Evolutionary conservation across 2,888 invertebrate genomes (phyloP).

Genomic region (Clusia tigrina): DNA sequence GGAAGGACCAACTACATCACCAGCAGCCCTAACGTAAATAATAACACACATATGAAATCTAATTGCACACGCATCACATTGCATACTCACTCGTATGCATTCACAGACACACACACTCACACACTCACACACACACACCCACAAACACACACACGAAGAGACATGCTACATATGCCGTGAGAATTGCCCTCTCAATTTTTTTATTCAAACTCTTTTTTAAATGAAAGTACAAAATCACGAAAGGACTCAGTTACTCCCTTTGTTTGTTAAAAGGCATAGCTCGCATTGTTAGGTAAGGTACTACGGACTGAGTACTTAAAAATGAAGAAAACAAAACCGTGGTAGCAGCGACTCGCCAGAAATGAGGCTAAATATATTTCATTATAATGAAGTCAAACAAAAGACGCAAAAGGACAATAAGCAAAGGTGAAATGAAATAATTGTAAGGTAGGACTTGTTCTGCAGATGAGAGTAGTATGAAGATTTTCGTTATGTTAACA

Average conservation of each 20-base stretch:
- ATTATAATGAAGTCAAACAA: constrained; percentile 47
- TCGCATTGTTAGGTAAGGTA: constrained; percentile 12
- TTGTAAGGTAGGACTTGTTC: constrained; percentile 10
- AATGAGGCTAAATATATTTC: constrained; percentile 51
- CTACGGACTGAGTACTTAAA: constrained; percentile 3
- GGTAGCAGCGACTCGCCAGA: constrained; percentile 28
- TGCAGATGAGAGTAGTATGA: constrained; percentile 43
- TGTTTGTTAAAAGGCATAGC: no score
- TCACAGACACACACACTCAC: not conserved
- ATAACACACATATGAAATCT: not conserved
- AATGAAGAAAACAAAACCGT: constrained; percentile 12
- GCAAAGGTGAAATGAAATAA: constrained; percentile 7
- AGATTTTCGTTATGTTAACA: constrained; percentile 43
- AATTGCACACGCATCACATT: constrained; percentile 3
- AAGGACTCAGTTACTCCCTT: not conserved
- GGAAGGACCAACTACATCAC: constrained; percentile 25
- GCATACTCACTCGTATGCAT: not conserved
- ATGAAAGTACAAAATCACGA: no score
- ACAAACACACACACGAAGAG: constrained; percentile 12
- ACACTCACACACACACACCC: constrained; percentile 2
- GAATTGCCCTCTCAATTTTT: constrained; percentile 55
- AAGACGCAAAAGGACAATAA: constrained; percentile 20
- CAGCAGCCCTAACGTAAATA: constrained; percentile 25
- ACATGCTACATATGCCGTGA: constrained; percentile 38
- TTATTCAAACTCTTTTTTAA: no score